Evolutionary conservation across 2,113 vertebrate genomes (phyloP), one percentile per base, ranked within the genome.

Genomic region (Festucalex cinctus): DNA sequence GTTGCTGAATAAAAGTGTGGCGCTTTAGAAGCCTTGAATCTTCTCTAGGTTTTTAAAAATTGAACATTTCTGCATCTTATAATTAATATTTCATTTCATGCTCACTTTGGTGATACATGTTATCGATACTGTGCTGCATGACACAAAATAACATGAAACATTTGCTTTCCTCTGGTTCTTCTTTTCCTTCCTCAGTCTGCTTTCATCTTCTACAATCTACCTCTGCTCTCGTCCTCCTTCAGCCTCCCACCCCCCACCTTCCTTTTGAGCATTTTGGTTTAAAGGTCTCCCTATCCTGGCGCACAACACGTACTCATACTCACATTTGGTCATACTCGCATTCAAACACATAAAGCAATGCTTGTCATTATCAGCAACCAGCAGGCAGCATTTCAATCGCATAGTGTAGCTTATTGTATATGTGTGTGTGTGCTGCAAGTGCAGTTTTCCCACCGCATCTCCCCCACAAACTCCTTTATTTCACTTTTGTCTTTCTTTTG

Each of bases 51-150:
- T 65, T 68, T 69, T 48, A 64, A 57, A 36, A 41, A 43, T 8
- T 19, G 0, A 26, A 2, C 14, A 24, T 62, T 62, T 62, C 59
- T 67, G 16, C 22, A 63, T 54, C 59, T 65, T 63, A 0, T 3
- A 68, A 82, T 81, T 71, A 72, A 77, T 82, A 77, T 77, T 79
- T 80, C 9, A 77, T 77, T 79, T 80, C 9, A 80, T 75, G 22
- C 70, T 59, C 46, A 64, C 51, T 37, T 49, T 36, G 48, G 57
- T 69, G 66, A 37, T n/a, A 67, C 61, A 59, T 43, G 64, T 13
- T 43, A 67, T 48, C 58, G 49, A 46, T 60, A 39, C 35, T 60
- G 20, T 61, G 26, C 26, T 57, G 67, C 65, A 78, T 65, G 49
- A 54, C 58, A 74, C 28, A 48, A 75, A 70, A 79, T 64, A 65